Evolutionary conservation across 1,140 invertebrate species (phyloP).

Genomic region (Neodiprion virginianus): DNA sequence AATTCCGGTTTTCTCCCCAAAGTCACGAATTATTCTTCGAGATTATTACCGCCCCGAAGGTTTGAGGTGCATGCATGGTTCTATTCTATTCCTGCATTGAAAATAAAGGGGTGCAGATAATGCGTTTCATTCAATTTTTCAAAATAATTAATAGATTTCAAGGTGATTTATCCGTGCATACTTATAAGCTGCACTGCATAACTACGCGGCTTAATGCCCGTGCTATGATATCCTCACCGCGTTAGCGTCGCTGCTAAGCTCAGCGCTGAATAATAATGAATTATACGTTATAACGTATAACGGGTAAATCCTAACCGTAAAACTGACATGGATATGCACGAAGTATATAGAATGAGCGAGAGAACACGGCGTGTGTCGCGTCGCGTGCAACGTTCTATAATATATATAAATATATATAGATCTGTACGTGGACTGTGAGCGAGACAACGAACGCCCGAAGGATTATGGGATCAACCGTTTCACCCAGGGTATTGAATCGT

Average conservation of each 20-base stretch:
- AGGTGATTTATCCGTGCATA: too few species aligned
- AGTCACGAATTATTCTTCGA: too few species aligned
- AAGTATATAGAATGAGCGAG: background rate
- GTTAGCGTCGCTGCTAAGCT: background rate
- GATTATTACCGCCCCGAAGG: too few species aligned
- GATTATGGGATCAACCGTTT: constrained; percentile 5
- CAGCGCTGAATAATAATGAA: background rate
- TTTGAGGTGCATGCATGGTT: too few species aligned
- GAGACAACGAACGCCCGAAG: constrained; percentile 6
- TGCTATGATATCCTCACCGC: background rate
- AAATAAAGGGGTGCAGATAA: too few species aligned
- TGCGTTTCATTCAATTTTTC: too few species aligned
- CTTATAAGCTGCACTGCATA: too few species aligned
- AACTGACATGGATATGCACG: background rate
- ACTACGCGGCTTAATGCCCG: too few species aligned
- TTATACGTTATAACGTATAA: background rate
- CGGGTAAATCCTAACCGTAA: background rate
- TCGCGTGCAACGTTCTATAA: background rate
- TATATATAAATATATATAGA: background rate
- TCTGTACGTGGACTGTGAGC: background rate
- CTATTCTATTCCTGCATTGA: too few species aligned
- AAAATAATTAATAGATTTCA: too few species aligned
- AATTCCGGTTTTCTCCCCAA: too few species aligned
- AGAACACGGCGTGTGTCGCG: background rate
- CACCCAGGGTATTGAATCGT: background rate